Evolutionary conservation across 2,888 invertebrate species (phyloP).

Genomic region (Diachrysia chrysitis): DNA sequence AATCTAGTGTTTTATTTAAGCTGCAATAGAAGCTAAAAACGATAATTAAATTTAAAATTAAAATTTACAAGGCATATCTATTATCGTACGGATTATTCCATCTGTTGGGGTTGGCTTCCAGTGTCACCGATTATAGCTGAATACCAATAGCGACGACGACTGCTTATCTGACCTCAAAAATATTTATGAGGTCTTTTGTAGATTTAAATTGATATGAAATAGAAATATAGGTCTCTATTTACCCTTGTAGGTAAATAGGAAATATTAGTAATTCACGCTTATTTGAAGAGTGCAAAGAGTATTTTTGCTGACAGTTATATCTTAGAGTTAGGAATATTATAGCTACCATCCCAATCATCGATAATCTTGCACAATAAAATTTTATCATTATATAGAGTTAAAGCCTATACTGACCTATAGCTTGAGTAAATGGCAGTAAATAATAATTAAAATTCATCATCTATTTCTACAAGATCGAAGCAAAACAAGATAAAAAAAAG

Average conservation of each 20-base stretch:
- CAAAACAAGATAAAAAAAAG: background rate
- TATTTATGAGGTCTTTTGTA: background rate
- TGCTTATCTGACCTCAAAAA: background rate
- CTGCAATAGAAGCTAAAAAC: background rate
- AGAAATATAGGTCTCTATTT: constrained; percentile 2
- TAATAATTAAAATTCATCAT: no score
- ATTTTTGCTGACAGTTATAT: background rate
- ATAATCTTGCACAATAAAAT: background rate
- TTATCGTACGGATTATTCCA: no score
- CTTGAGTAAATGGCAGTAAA: background rate
- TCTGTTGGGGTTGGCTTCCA: background rate
- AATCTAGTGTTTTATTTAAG: background rate
- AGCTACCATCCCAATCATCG: background rate
- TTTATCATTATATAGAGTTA: background rate
- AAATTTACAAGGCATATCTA: no score
- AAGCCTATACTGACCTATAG: background rate
- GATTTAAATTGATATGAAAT: background rate
- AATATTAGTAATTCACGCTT: background rate
- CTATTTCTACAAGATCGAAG: no score
- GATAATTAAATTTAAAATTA: background rate
- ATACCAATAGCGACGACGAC: background rate
- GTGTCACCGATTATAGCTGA: background rate
- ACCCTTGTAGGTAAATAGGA: background rate
- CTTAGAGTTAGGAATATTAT: background rate
- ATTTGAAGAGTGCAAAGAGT: no score